Percentiles rank a stretch among this genome's conserved stretches.
These are phyloP conservation scores for Upupa epops DNA, from an alignment of 2,113 vertebrate species.

Conservation along the genomic window DNA sequence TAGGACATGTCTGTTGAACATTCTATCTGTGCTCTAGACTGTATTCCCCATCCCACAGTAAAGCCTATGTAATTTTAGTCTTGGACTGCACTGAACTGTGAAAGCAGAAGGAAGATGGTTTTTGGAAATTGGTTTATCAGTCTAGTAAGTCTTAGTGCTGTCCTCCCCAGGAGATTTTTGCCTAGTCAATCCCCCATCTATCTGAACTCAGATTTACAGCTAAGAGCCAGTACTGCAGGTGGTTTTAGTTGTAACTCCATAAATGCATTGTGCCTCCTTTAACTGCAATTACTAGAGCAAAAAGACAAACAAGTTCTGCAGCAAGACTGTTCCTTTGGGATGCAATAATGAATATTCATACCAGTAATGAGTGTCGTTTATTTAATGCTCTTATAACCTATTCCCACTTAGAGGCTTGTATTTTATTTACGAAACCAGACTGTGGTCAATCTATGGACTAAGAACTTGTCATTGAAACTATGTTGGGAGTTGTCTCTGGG, in stretches of 20 bases:
- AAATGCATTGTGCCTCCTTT: background rate
- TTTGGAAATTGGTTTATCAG: background rate
- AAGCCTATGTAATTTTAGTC: background rate
- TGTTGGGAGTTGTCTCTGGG: background rate
- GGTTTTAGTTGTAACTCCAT: background rate
- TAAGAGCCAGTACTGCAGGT: background rate
- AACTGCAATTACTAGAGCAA: background rate
- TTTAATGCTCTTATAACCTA: background rate
- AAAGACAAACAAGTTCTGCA: background rate
- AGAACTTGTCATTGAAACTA: background rate
- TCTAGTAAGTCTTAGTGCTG: background rate
- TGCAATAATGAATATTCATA: background rate
- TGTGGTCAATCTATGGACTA: background rate
- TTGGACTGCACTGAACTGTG: background rate
- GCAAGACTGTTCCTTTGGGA: background rate
- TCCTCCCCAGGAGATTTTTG: background rate
- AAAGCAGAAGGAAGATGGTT: background rate
- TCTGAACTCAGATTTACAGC: background rate
- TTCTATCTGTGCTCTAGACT: background rate
- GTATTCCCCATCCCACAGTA: rapidly evolving
- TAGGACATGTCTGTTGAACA: background rate
- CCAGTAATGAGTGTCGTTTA: background rate
- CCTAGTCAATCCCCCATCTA: background rate
- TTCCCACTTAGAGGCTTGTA: background rate
- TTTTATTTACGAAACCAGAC: background rate